Evolutionary conservation across 1,140 invertebrate species (phyloP).

Genomic region (Pygmarrhopalites habei): DNA sequence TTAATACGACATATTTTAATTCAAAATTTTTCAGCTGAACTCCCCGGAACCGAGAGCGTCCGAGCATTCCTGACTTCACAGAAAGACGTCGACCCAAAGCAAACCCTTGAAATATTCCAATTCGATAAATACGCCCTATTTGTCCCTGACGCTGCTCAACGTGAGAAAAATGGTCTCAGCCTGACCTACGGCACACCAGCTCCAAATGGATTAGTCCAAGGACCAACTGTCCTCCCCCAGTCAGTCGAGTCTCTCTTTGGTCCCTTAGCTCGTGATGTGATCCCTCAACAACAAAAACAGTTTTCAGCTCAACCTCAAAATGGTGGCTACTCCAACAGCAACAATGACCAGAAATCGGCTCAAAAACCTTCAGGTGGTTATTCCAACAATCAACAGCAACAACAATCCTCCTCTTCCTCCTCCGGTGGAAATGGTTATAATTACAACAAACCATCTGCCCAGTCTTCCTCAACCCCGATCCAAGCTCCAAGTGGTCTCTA

Average conservation of each 20-base stretch:
- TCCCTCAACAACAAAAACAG: not conserved
- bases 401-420: too few relatives aligned
- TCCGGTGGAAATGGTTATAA: too few relatives aligned
- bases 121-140: conserved; percentile 15
- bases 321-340: not conserved
- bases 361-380: not conserved
- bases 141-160: not conserved
- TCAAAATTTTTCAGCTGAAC: not conserved
- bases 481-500: conserved; percentile 4
- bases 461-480: too few relatives aligned
- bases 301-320: not conserved
- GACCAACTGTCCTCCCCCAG: not conserved
- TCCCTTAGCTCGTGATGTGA: not conserved
- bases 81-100: conserved; percentile 13
- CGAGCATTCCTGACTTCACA: conserved; percentile 13
- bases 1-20: too few relatives aligned
- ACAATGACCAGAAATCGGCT: not conserved
- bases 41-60: conserved; percentile 13
- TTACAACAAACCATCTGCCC: too few relatives aligned
- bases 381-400: not conserved
- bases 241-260: conserved; percentile 1
- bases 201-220: conserved; percentile 5
- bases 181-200: not conserved
- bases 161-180: not conserved
- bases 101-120: conserved; percentile 13